A percentile compares a stretch with the other conserved stretches of the same genome.
Conservation (phyloP, 2,888 invertebrate genomes). For the Brachynemurus nebulosus region DNA sequence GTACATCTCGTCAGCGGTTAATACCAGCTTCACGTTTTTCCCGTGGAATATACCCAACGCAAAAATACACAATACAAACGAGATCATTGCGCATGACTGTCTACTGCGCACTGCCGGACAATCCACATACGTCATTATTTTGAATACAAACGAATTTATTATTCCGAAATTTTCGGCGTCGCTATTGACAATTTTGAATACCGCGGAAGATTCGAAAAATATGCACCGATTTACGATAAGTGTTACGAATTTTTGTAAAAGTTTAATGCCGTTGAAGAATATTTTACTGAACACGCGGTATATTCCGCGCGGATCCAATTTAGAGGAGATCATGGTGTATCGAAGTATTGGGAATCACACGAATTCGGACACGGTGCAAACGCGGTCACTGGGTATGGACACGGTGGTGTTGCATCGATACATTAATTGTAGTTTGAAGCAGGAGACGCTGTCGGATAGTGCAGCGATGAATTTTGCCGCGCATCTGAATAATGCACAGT, state of each 20-base stretch:
- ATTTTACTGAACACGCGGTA: neutral
- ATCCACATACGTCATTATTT: conserved; percentile 38
- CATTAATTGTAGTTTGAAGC: conserved; percentile 23
- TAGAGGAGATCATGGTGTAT: conserved; percentile 2
- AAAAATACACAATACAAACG: conserved; percentile 30
- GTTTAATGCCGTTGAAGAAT: conserved; percentile 8
- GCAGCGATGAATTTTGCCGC: conserved; percentile 4
- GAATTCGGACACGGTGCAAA: conserved; percentile 14
- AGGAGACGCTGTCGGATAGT: conserved; percentile 7
- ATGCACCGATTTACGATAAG: conserved; percentile 24
- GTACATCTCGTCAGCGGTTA: conserved; percentile 28
- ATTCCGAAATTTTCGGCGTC: conserved; percentile 43
- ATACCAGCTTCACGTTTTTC: conserved; percentile 38
- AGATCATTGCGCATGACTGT: conserved; percentile 50
- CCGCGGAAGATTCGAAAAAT: conserved; percentile 33
- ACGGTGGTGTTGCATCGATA: conserved; percentile 27
- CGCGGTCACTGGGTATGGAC: conserved; percentile 22
- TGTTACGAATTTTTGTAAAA: conserved; percentile 28
- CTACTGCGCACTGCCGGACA: conserved; percentile 39
- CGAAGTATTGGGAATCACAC: neutral
- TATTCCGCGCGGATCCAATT: neutral
- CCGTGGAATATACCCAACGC: conserved; percentile 53
- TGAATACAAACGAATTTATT: conserved; percentile 52
- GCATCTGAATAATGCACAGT: conserved; percentile 4
- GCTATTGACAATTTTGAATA: conserved; percentile 38